Evolutionary conservation across 2,888 invertebrate genomes (phyloP), one percentile per base, ranked within the genome.

Genomic region (Pachydiplax longipennis): DNA sequence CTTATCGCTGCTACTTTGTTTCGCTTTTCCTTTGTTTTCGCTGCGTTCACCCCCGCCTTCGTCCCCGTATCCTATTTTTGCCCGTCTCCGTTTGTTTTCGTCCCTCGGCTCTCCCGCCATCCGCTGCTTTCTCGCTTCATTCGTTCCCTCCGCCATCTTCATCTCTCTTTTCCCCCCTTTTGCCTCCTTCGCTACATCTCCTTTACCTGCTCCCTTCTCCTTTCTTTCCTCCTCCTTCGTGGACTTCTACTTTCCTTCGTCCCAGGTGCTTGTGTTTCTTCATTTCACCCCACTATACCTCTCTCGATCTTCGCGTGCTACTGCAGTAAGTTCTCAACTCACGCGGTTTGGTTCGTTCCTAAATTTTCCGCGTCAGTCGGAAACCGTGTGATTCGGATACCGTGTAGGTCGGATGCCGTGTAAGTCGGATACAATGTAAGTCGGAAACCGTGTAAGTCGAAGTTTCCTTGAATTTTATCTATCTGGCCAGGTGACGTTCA

Each of bases 121-220:
- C n/a, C n/a, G n/a, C n/a, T n/a, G n/a, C n/a, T n/a, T n/a, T n/a
- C n/a, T n/a, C n/a, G n/a, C n/a, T n/a, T n/a, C n/a, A n/a, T n/a
- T n/a, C 93, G 92, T 92, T 93, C 93, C 92, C 92, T 92, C 91
- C 91, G 91, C 90, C 92, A 90, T 91, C 90, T n/a, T 15, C 40
- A 80, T 81, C 22, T 61, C 90, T 81, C 91, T 81, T 48, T 15
- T 90, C 18, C 61, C 90, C 81, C 91, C 82, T 53, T 18, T 44
- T 80, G 25, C 48, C 61, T 58, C 48, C 81, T 48, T 73, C 61
- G 58, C 83, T 81, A 80, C 82, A 10, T 58, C 35, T 53, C 81
- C 61, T 53, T 82, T 87, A 81, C 91, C 90, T 90, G 82, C 91
- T 61, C 90, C 90, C 80, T 91, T 90, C 90, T 91, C 53, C 58